Conservation (phyloP, 1,140 invertebrate species). For the Diprion similis region DNA sequence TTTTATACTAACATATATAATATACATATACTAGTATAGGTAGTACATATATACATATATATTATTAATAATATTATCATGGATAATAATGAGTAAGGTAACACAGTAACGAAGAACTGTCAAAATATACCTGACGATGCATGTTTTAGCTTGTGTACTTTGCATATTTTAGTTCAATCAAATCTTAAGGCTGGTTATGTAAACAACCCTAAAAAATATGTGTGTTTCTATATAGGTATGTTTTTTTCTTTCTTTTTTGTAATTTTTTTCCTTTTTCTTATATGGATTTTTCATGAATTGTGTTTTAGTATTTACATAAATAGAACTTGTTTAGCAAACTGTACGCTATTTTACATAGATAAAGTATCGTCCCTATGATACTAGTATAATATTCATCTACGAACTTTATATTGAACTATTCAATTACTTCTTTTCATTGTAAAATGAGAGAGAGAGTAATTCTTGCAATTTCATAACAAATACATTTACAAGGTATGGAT, state of each 20-base stretch:
- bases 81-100: constrained; percentile 38
- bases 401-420: constrained; percentile 28
- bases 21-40: constrained; percentile 23
- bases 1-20: constrained; percentile 38
- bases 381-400: constrained; percentile 37
- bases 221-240: constrained; percentile 14
- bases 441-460: constrained; percentile 39
- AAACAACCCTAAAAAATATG: constrained; percentile 65
- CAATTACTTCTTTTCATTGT: constrained; percentile 31
- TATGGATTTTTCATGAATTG: constrained; percentile 36
- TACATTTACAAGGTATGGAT: constrained; percentile 46
- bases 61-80: constrained; percentile 23
- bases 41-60: constrained; percentile 21
- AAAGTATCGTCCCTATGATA: constrained; percentile 53
- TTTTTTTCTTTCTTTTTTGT: constrained; percentile 21
- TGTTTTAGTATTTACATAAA: constrained; percentile 52
- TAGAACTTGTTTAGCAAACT: constrained; percentile 59
- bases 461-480: constrained; percentile 38
- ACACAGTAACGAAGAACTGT: constrained; percentile 41
- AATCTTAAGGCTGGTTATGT: constrained; percentile 62
- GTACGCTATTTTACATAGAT: constrained; percentile 48
- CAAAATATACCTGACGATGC: constrained; percentile 42
- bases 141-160: constrained; percentile 34
- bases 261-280: constrained; percentile 28
- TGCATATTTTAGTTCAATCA: constrained; percentile 42